Evolutionary conservation across 2,113 vertebrate species (phyloP), one percentile per base, ranked within the genome.

Genomic region (Dicerorhinus sumatrensis): DNA sequence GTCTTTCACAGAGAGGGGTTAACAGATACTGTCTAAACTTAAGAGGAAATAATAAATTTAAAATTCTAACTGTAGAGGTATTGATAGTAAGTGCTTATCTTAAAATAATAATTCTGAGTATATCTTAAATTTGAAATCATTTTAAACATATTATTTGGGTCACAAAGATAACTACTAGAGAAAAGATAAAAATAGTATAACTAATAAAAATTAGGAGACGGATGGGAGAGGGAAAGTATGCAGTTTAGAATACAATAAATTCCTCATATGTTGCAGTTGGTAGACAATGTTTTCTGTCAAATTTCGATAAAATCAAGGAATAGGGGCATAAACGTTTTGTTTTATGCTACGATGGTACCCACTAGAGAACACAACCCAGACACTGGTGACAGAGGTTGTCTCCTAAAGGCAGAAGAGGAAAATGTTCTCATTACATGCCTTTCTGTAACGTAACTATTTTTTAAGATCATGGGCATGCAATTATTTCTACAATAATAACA

Each of bases 401-500:
- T 81, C 46, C 25, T 20, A 48, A 76, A 60, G 65, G 27, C 46
- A 63, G 62, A 25, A 89, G 51, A 51, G 42, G 46, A 76, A 46
- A n/a, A 75, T 39, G 7, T 29, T 46, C n/a, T 85, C 70, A 21
- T 39, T 82, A 62, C 31, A 4, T 79, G 67, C 14, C 62, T 97
- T 67, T 82, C 81, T 85, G 11, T 77, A 48, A 62, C 54, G 46
- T 2, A 77, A 51, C 21, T 75, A 4, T 72, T 80, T 93, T 89
- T 85, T 20, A 76, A 93, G 48, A 72, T 51, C 36, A 25, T 16
- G 20, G 56, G 9, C 18, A 29, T 54, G 67, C 56, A 96, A 54
- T 95, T 82, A 96, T 96, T 89, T 96, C 73, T 36, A 54, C 21
- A 89, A 56, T 82, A 82, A 93, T 42, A 77, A n/a, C 54, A 81